Conservation (phyloP, 2,888 invertebrate genomes). For the Mimachlamys varia region DNA sequence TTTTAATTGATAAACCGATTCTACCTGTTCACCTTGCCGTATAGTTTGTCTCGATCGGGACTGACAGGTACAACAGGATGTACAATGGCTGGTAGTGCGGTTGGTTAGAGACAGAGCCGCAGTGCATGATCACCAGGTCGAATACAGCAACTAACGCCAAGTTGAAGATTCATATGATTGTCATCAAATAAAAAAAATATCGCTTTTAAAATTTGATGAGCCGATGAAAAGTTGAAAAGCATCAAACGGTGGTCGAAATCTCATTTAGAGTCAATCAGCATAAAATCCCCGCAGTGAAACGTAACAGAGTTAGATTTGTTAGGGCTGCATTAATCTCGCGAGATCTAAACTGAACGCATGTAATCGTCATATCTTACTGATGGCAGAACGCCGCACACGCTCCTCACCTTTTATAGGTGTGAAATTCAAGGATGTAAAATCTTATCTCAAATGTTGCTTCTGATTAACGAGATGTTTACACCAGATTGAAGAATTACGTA, state of each 20-base stretch:
- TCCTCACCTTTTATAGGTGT: slow-evolving; percentile 7
- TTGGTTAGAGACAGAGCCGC: background rate
- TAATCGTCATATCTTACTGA: slow-evolving; percentile 11
- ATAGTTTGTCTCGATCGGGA: background rate
- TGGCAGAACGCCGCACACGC: background rate
- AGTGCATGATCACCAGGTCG: background rate
- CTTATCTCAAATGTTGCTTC: background rate
- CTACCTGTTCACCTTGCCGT: background rate
- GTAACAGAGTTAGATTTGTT: background rate
- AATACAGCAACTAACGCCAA: background rate
- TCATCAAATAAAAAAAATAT: slow-evolving; percentile 5
- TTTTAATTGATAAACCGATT: background rate
- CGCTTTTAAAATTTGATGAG: slow-evolving; percentile 22
- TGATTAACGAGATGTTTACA: background rate
- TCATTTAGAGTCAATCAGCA: slow-evolving; percentile 23
- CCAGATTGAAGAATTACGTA: background rate
- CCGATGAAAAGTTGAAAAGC: slow-evolving; percentile 31
- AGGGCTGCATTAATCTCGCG: background rate
- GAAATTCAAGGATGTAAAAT: slow-evolving; percentile 19
- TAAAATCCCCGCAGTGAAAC: background rate
- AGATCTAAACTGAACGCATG: slow-evolving; percentile 8
- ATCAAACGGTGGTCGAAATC: slow-evolving; percentile 15
- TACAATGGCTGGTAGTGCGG: background rate
- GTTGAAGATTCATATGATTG: background rate
- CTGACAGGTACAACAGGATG: background rate